These are phyloP conservation scores for Trichonephila clavipes DNA, from an alignment of 1,140 invertebrate species.

Conservation along the genomic window DNA sequence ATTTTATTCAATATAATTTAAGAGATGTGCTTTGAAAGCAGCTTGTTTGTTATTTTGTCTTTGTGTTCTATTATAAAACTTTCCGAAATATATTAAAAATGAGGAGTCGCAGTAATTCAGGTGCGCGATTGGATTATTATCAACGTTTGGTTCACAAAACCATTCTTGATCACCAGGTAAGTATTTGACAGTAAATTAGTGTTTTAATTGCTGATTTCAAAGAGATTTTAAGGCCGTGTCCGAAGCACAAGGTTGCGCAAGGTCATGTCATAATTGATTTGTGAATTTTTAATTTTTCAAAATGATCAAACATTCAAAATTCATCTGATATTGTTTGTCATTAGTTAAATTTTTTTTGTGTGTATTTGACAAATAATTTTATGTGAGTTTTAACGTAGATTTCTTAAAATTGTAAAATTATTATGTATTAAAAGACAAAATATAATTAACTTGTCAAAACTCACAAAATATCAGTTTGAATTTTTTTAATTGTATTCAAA, in stretches of 20 bases:
- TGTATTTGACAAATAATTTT: no score
- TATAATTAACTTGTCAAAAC: no score
- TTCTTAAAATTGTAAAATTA: no score
- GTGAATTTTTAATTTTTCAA: background rate
- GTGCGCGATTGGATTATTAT: constrained; percentile 96
- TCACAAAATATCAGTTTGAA: no score
- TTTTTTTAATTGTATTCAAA: no score
- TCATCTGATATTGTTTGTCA: no score
- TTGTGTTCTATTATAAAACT: background rate
- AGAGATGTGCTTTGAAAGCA: background rate
- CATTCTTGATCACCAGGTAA: constrained; percentile 92
- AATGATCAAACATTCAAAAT: no score
- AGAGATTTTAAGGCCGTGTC: background rate
- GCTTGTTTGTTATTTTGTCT: background rate
- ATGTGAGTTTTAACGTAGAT: no score
- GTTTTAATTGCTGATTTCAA: background rate
- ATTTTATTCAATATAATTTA: background rate
- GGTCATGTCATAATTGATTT: background rate
- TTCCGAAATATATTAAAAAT: constrained; percentile 82
- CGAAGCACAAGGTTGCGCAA: constrained; percentile 59
- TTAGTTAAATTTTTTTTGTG: no score
- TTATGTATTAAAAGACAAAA: no score
- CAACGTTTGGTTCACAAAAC: constrained; percentile 94
- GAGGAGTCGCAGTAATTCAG: constrained; percentile 96
- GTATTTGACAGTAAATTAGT: background rate